A percentile compares a stretch with the other conserved stretches of the same genome.
phyloP scores from a whole-genome alignment of 2,113 vertebrate species.

The Stegostoma tigrinum region DNA sequence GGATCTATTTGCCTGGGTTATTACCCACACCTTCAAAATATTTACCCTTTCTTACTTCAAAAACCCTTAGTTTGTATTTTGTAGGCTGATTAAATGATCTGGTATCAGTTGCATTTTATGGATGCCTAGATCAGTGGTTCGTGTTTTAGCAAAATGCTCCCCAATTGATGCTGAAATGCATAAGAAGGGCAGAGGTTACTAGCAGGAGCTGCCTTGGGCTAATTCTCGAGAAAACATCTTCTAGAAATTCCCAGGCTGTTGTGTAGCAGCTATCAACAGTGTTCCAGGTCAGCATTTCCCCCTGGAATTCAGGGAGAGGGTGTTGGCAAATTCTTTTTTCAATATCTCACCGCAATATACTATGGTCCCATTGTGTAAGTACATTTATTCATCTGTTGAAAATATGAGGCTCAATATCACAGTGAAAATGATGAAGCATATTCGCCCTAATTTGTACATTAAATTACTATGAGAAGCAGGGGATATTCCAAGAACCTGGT shows the following conservation, averaged over 20 bases:
- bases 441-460: background rate
- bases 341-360: background rate
- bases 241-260: background rate
- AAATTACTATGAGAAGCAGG: background rate
- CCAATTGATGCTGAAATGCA: background rate
- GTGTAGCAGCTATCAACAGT: background rate
- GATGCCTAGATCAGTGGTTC: background rate
- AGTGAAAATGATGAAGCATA: background rate
- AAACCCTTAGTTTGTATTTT: background rate
- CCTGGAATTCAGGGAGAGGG: no score
- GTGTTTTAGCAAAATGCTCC: background rate
- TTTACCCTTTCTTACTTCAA: background rate
- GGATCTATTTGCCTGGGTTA: no score
- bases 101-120: background rate
- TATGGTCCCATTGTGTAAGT: background rate
- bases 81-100: background rate
- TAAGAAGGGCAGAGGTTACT: background rate
- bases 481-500: background rate
- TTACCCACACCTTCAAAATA: background rate
- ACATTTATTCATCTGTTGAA: background rate
- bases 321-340: background rate
- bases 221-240: background rate
- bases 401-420: background rate
- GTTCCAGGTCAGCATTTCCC: no score
- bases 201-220: background rate